These are phyloP conservation scores for Apodemia duryi DNA, from an alignment of 2,888 invertebrate genomes.

Conservation along the genomic window DNA sequence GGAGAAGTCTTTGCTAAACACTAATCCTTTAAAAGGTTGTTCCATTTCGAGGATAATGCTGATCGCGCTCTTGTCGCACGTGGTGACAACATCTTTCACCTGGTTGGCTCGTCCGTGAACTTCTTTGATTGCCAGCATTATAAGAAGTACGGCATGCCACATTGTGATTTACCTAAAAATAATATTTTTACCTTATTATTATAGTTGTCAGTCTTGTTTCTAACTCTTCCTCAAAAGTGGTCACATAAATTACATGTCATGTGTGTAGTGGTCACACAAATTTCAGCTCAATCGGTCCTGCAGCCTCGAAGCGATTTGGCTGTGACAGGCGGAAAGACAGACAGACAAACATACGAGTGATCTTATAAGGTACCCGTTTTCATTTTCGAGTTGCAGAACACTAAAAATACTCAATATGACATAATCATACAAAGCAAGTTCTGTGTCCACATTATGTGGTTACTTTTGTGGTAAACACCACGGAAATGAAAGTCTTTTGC, in stretches of 20 bases:
- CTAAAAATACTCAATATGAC: no score
- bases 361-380: no score
- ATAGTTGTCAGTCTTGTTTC: no score
- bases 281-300: no score
- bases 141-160: constrained; percentile 57
- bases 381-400: no score
- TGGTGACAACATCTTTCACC: constrained; percentile 78
- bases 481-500: constrained; percentile 51
- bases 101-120: constrained; percentile 65
- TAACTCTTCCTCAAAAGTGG: no score
- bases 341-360: no score
- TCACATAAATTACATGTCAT: no score
- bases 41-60: constrained; percentile 81
- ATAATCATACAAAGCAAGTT: not conserved
- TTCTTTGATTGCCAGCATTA: constrained; percentile 41
- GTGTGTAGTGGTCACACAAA: no score
- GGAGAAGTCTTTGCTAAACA: constrained; percentile 88
- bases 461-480: constrained; percentile 40
- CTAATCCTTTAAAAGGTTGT: constrained; percentile 83
- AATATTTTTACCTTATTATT: not conserved
- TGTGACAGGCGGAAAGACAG: no score
- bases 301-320: no score
- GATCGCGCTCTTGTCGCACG: constrained; percentile 82
- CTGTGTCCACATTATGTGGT: constrained; percentile 31
- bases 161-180: constrained; percentile 51